Base-by-base conservation (phyloP, 2,888 invertebrate species). In the Clistopyga incitator region DNA sequence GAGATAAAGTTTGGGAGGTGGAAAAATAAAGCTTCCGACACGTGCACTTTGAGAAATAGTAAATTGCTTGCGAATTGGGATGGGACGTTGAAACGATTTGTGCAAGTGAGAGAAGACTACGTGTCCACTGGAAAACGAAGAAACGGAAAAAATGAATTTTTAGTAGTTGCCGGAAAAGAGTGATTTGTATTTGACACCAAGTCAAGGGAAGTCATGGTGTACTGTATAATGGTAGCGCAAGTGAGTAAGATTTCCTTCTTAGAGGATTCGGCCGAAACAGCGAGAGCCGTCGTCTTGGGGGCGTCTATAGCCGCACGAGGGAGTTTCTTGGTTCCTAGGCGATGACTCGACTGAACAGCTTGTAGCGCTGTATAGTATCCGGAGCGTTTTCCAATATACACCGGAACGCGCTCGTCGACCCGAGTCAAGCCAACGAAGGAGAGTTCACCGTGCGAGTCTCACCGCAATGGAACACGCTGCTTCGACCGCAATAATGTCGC, bases 361-460 rank as follows among this genome's bases (percentile, higher is more conserved):
- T 38, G 38, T 61, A 20, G 15, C 20, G 52, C n/a, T 23, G 38
- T 23, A 67, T 20, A 75, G 64, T 67, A 74, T 70, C 70, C 71
- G 59, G 78, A 84, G 59, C 75, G 81, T 84, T 84, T 84, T 84
- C 84, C 84, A 84, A 84, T 84, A 84, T 81, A 84, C 84, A 84
- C 68, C 81, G 78, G 70, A 81, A 74, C 64, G 59, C 61, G 64
- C 65, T 68, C 81, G 77, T 52, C 74, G 61, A 68, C 38, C 74
- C 81, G 68, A 56, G 71, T 23, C 50, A 67, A 65, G 78, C 56
- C 56, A 64, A 64, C 38, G 72, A 67, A 59, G 20, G 68, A 54
- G 71, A 67, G 45, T 13, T 72, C 59, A 56, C n/a, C 50, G 76
- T n/a, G 34, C 59, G 47, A 61, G 71, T 79, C 67, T 76, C 76